Percentiles rank a stretch among this genome's conserved stretches.
Conservation (phyloP, 23 tunicate genomes). For the Diplosoma virens region DNA sequence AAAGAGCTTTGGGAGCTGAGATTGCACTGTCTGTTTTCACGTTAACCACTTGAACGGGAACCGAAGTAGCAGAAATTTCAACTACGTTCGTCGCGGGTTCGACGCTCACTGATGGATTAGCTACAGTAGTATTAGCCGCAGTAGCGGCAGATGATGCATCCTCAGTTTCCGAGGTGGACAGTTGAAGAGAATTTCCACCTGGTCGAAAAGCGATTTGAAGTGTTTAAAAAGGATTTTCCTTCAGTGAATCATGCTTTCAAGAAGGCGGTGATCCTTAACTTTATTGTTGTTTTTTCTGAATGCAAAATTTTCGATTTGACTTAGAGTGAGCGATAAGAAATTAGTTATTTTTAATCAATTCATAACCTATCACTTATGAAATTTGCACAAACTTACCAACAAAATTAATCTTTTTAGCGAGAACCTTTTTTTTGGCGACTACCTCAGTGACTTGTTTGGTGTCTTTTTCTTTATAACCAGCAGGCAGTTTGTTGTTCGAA, state of each 20-base stretch:
- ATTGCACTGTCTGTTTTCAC: constrained; percentile 22
- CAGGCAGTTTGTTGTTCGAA: constrained; percentile 55
- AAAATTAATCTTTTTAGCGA: constrained; percentile 42
- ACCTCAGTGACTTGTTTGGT: constrained; percentile 20
- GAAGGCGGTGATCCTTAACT: no score
- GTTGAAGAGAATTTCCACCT: constrained; percentile 52
- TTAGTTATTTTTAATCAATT: no score
- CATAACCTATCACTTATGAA: no score
- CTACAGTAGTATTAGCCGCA: constrained; percentile 1
- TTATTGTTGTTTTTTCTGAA: no score
- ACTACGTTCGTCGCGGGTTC: neutral
- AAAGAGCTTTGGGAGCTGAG: neutral
- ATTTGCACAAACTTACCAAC: no score
- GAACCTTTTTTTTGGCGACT: constrained; percentile 41
- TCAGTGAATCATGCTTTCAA: neutral
- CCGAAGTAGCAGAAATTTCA: neutral
- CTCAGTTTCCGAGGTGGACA: neutral
- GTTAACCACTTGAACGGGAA: constrained; percentile 9
- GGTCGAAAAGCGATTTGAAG: neutral
- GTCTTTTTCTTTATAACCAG: constrained; percentile 34
- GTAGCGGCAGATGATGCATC: neutral
- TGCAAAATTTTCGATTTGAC: no score
- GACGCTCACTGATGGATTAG: constrained; percentile 24
- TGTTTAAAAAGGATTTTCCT: neutral
- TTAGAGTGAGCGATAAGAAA: no score